phyloP scores from a whole-genome alignment of 2,797 vertebrate species.

The Coracias cyanogaster region DNA sequence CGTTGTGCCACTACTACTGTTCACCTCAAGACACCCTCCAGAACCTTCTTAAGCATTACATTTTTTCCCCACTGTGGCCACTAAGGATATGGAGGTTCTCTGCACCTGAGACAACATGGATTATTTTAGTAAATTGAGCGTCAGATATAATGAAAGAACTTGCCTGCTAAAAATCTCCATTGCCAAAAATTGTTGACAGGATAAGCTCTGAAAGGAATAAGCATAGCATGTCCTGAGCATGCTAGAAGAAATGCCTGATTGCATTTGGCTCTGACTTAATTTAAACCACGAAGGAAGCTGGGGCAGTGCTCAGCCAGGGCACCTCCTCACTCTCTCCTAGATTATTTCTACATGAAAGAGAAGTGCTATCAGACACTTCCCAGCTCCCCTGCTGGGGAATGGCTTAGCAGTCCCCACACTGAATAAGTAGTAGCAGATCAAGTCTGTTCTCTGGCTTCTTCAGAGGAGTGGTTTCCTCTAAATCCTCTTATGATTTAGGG shows the following conservation, averaged over 20 bases:
- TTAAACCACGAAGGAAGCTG: not conserved
- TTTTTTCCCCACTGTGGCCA: conserved; percentile 31
- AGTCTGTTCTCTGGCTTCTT: not conserved
- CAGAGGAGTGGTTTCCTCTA: not conserved
- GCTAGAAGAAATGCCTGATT: not conserved
- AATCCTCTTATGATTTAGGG: not conserved
- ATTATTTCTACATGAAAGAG: not conserved
- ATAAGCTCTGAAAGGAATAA: not conserved
- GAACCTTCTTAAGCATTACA: not conserved
- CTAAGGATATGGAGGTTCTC: not conserved
- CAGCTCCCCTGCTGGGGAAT: not conserved
- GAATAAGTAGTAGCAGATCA: not conserved
- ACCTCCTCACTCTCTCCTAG: not conserved
- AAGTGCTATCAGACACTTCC: not conserved
- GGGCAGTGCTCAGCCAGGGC: not conserved
- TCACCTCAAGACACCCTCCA: conserved; percentile 1
- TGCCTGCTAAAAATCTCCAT: not conserved
- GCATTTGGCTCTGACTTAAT: not conserved
- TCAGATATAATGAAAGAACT: not conserved
- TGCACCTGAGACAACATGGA: not conserved
- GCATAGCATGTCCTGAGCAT: not conserved
- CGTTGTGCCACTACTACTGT: conserved; percentile 2
- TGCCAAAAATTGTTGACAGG: not conserved
- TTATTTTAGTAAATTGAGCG: not conserved
- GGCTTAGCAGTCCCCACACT: not conserved